Base-by-base conservation (phyloP, 2,113 vertebrate species). In the Cygnus atratus region DNA sequence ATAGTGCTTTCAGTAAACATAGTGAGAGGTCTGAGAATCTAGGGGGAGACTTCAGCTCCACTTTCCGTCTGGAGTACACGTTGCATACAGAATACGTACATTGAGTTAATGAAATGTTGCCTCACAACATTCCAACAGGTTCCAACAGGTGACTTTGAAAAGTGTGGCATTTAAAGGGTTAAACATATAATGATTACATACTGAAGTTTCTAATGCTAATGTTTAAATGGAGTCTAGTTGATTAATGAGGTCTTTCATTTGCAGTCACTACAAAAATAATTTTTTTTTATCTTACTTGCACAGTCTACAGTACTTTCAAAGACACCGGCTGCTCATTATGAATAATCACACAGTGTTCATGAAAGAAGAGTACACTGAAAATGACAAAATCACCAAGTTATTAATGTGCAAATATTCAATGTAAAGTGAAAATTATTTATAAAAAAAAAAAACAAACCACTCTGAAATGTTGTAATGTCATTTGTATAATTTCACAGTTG, bases 191-290 rank as follows among this genome's bases (percentile, higher is more conserved):
- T 81, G 92, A 90, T 90, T 78, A 80, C 9, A 85, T 84, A 48
- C 79, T 79, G 79, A 87, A 87, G 59, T 93, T 78, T 95, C 83
- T 96, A 73, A 94, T 66, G 79, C 35, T 95, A 94, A 93, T 76
- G 88, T 96, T 96, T 97, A 97, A 98, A 94, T 91, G 59, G 86
- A 87, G 70, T 95, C 81, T 59, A 78, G 91, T 92, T 98, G 97
- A 98, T 98, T 97, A 98, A 98, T 97, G 96, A 97, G 93, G 79
- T 86, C 87, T 97, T 98, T 97, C 96, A 95, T 97, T 97, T 96
- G 71, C 86, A 96, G 94, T 97, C 89, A 85, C 84, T 93, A 93
- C 80, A 58, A 96, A 97, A 96, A 92, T 83, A 87, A 80, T 61
- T 86, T 78, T 97, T 66, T 96, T 97, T 96, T 67, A 94, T 98